Conservation (phyloP, 2,888 invertebrate genomes). For the Drosophila diplacantha region DNA sequence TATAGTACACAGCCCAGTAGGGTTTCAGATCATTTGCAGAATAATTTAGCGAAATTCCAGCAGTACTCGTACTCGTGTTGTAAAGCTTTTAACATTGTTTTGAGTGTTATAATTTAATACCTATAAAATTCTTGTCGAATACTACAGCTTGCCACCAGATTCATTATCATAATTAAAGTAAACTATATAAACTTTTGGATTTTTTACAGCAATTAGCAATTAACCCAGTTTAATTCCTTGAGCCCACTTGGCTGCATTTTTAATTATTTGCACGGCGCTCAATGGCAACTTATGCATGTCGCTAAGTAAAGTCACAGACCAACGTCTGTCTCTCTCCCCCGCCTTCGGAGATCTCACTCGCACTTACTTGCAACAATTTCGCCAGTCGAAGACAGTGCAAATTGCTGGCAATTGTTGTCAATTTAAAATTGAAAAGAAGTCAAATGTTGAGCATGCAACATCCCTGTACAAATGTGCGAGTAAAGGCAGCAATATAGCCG, state of each 20-base stretch:
- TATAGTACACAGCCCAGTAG: neutral
- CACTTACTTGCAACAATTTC: slow-evolving; percentile 20
- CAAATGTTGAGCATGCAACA: slow-evolving; percentile 47
- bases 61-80: neutral
- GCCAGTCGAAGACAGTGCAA: slow-evolving; percentile 43
- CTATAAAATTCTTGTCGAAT: neutral
- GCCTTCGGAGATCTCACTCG: neutral
- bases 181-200: neutral
- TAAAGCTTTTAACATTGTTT: too few species aligned
- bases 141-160: neutral
- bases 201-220: slow-evolving; percentile 27
- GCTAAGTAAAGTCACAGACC: slow-evolving; percentile 12
- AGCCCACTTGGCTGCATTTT: slow-evolving; percentile 32
- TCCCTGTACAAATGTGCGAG: neutral
- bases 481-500: slow-evolving; percentile 14
- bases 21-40: neutral
- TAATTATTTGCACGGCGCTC: slow-evolving; percentile 51
- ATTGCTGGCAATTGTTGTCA: slow-evolving; percentile 72
- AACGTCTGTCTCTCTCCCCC: neutral
- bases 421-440: slow-evolving; percentile 75
- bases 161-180: slow-evolving; percentile 2
- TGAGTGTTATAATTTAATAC: neutral
- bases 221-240: slow-evolving; percentile 26
- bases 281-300: slow-evolving; percentile 56
- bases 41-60: neutral